These are phyloP conservation scores for Agapostemon virescens DNA, from an alignment of 2,888 invertebrate genomes.

Conservation along the genomic window DNA sequence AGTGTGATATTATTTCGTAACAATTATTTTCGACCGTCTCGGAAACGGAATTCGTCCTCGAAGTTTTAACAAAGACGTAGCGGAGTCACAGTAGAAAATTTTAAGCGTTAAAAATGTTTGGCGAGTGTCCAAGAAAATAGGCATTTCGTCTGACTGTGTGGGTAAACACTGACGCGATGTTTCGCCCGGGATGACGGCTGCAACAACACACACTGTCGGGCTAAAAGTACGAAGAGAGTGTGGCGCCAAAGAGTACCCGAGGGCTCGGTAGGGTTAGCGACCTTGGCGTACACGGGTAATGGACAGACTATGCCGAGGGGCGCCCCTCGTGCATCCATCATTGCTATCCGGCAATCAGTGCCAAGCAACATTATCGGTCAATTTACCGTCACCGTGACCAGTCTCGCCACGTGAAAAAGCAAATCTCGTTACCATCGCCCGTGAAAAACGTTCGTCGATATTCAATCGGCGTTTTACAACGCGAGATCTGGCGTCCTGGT, in stretches of 20 bases:
- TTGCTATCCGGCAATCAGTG: slow-evolving; percentile 73
- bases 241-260: slow-evolving; percentile 74
- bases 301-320: slow-evolving; percentile 57
- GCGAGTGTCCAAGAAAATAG: not conserved
- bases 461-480: not conserved
- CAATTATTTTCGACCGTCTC: no score
- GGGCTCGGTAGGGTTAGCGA: slow-evolving; percentile 67
- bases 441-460: slow-evolving; percentile 34
- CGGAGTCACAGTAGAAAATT: not conserved
- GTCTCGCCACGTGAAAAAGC: slow-evolving; percentile 50
- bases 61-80: not conserved
- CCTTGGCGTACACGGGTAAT: slow-evolving; percentile 63
- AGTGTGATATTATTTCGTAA: no score
- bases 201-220: slow-evolving; percentile 14
- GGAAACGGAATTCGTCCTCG: not conserved
- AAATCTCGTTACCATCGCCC: slow-evolving; percentile 51
- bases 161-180: not conserved
- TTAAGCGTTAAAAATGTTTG: not conserved
- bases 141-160: not conserved
- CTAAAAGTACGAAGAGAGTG: slow-evolving; percentile 63
- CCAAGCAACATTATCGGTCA: slow-evolving; percentile 71
- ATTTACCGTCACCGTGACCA: slow-evolving; percentile 67
- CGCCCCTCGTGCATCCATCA: slow-evolving; percentile 70
- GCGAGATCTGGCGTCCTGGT: slow-evolving; percentile 5
- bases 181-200: not conserved